A percentile compares a stretch with the other conserved stretches of the same genome.
Conservation (phyloP, 2,888 invertebrate species). For the Ophion obscuratus region DNA sequence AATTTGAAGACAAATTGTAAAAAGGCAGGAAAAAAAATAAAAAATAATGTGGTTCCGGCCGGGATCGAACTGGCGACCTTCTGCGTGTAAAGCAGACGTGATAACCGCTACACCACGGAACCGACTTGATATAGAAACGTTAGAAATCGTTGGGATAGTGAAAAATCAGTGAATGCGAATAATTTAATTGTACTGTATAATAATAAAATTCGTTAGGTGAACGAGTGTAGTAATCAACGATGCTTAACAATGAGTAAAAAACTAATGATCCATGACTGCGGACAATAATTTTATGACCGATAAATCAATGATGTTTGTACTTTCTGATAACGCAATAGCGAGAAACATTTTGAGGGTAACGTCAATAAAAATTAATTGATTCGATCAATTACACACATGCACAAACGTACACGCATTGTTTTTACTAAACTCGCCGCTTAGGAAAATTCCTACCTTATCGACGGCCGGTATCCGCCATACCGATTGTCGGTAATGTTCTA, state of each 20-base stretch:
- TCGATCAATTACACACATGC: neutral
- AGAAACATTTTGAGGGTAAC: too few species aligned
- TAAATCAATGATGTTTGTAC: neutral
- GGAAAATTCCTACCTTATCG: neutral
- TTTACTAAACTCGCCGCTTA: neutral
- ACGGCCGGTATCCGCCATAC: neutral
- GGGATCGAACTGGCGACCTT: constrained; percentile 82
- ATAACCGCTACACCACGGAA: constrained; percentile 82
- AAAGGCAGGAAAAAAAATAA: neutral
- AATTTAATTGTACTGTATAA: neutral
- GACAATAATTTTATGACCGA: neutral
- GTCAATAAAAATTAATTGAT: neutral
- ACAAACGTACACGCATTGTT: neutral
- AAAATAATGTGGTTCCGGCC: constrained; percentile 77
- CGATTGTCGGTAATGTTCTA: neutral
- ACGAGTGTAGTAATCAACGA: neutral
- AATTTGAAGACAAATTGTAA: neutral
- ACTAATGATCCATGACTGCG: neutral
- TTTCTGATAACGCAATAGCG: neutral
- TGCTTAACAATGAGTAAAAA: neutral
- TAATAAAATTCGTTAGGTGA: neutral
- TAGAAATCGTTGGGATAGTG: neutral
- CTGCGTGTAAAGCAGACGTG: constrained; percentile 82
- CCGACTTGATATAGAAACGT: constrained; percentile 55
- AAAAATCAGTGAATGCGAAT: neutral